Conservation (phyloP, 2,797 vertebrate genomes). For the Leucoraja ocellata region DNA sequence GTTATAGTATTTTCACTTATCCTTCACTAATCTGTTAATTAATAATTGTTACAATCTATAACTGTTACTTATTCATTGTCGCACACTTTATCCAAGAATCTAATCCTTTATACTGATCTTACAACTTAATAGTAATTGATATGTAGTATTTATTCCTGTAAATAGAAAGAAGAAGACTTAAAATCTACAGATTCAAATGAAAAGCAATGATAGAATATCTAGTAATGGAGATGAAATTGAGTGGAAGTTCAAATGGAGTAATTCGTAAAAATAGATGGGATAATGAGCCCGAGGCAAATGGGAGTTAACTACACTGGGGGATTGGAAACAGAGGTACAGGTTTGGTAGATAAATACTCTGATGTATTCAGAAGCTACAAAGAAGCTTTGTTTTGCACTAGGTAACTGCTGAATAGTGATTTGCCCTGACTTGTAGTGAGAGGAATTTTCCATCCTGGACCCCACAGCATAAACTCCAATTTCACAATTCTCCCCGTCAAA, state of each 20-base stretch:
- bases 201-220: background rate
- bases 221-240: background rate
- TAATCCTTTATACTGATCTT: background rate
- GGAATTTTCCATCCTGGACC: conserved; percentile 16
- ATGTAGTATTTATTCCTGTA: background rate
- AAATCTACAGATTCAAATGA: background rate
- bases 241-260: background rate
- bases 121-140: background rate
- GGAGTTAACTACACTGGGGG: background rate
- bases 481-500: background rate
- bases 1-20: background rate
- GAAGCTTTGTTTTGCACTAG: background rate
- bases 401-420: conserved; percentile 8
- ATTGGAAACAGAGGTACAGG: background rate
- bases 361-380: background rate
- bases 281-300: background rate
- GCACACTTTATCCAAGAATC: background rate
- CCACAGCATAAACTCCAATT: conserved; percentile 10
- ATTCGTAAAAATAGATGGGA: background rate
- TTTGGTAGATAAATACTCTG: background rate
- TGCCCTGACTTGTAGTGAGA: background rate
- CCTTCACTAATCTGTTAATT: background rate
- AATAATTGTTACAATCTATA: background rate
- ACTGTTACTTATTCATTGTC: background rate
- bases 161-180: background rate